Percentiles rank a stretch among this genome's conserved stretches.
Evolutionary conservation across 2,113 vertebrate species (phyloP).

Genomic region (Burhinus bistriatus): DNA sequence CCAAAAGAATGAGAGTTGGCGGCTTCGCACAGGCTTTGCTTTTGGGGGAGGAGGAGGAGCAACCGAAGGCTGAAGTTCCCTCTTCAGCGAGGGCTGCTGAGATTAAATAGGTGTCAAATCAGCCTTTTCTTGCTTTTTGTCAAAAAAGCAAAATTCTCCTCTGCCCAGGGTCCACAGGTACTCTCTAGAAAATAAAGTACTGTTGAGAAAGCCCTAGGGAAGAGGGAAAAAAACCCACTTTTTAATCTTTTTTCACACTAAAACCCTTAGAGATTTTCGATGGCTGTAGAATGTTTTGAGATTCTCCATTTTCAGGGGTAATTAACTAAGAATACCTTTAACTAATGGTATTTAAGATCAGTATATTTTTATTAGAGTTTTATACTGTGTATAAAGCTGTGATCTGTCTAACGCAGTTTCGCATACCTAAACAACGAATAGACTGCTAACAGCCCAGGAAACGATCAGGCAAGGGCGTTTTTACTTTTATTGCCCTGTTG

Average conservation of each 20-base stretch:
- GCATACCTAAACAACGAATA: not conserved
- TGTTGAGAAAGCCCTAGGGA: not conserved
- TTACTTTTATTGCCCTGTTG: not conserved
- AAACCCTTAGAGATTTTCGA: not conserved
- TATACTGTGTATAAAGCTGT: rapidly evolving
- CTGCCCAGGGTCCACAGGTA: not conserved
- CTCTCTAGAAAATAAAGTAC: not conserved
- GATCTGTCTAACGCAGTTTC: not conserved
- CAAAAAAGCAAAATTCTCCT: not conserved
- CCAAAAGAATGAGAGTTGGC: slow-evolving; percentile 67
- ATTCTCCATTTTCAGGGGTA: not conserved
- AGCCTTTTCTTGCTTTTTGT: not conserved
- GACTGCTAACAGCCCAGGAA: not conserved
- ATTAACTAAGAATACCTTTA: not conserved
- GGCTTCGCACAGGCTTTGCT: slow-evolving; percentile 9
- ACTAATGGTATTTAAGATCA: not conserved
- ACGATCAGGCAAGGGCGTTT: not conserved
- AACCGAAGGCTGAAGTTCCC: not conserved
- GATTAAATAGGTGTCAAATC: not conserved
- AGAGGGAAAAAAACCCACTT: rapidly evolving
- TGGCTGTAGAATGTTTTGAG: not conserved
- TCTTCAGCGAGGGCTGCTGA: not conserved
- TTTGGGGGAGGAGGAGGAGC: not conserved
- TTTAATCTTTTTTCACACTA: not conserved
- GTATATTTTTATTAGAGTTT: not conserved